Conservation (phyloP, 2,113 vertebrate genomes). For the Notiomystis cincta region DNA sequence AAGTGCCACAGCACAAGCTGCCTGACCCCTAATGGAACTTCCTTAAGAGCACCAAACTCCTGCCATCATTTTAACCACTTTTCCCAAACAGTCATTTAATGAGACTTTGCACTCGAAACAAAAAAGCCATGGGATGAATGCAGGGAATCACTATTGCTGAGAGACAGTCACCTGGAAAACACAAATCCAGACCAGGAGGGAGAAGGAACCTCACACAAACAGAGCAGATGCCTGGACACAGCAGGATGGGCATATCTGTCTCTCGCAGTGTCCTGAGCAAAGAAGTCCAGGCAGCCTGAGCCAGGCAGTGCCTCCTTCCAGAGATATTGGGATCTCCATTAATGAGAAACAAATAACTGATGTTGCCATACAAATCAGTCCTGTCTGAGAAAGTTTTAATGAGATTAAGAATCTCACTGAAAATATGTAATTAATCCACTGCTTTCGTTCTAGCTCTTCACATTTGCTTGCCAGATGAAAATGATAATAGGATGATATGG, state of each 20-base stretch:
- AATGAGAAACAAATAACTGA: background rate
- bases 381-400: background rate
- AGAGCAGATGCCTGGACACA: fast-evolving
- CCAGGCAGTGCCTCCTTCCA: background rate
- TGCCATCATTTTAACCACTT: background rate
- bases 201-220: fast-evolving
- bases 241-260: fast-evolving
- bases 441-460: background rate
- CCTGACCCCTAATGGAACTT: background rate
- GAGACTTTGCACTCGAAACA: background rate
- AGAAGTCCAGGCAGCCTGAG: background rate
- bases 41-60: background rate
- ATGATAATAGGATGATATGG: conserved; percentile 11
- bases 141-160: fast-evolving
- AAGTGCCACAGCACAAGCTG: background rate
- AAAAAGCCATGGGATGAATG: background rate
- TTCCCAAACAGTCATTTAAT: background rate
- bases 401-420: background rate
- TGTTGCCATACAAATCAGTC: background rate
- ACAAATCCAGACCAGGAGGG: background rate
- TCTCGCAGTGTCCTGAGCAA: fast-evolving
- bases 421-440: background rate
- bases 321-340: fast-evolving
- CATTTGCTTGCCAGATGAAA: conserved; percentile 37
- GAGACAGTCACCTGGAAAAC: background rate